Conservation (phyloP, 2,113 vertebrate genomes). For the Numida meleagris region DNA sequence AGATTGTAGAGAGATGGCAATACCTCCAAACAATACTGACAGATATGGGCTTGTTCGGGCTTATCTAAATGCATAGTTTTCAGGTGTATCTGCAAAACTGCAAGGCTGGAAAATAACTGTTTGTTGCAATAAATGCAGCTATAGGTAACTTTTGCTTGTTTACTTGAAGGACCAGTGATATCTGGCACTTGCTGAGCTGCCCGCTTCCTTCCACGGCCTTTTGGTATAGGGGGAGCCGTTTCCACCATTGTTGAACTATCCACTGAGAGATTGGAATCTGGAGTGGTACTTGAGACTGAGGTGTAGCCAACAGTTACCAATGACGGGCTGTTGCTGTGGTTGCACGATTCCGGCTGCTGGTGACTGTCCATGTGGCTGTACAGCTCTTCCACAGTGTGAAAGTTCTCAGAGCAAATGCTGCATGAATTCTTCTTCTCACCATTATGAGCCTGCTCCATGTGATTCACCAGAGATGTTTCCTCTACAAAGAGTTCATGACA, state of each 20-base stretch:
- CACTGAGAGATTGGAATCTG: slow-evolving; percentile 96
- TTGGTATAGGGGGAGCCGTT: slow-evolving; percentile 87
- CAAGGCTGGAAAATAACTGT: slow-evolving; percentile 94
- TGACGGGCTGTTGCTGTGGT: slow-evolving; percentile 97
- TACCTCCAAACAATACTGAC: slow-evolving; percentile 96
- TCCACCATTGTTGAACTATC: slow-evolving; percentile 97
- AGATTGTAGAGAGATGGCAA: slow-evolving; percentile 97
- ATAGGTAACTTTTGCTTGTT: slow-evolving; percentile 93
- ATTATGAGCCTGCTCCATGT: slow-evolving; percentile 92
- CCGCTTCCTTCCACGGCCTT: slow-evolving; percentile 93
- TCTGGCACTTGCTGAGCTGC: slow-evolving; percentile 89
- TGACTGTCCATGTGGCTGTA: slow-evolving; percentile 97
- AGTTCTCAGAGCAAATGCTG: slow-evolving; percentile 93
- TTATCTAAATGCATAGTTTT: slow-evolving; percentile 98
- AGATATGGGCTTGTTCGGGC: slow-evolving; percentile 96
- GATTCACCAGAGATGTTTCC: slow-evolving; percentile 90
- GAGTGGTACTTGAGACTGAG: slow-evolving; percentile 97
- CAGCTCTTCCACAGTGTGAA: slow-evolving; percentile 92
- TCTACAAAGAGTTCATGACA: slow-evolving; percentile 96
- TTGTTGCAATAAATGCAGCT: slow-evolving; percentile 98
- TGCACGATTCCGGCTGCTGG: slow-evolving; percentile 94
- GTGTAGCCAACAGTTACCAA: slow-evolving; percentile 95
- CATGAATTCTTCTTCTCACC: slow-evolving; percentile 92
- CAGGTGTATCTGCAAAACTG: slow-evolving; percentile 95
- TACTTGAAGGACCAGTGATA: slow-evolving; percentile 85